Percentiles rank a stretch among this genome's conserved stretches.
Evolutionary conservation across 2,113 vertebrate genomes (phyloP).

Genomic region (Leucoraja erinaceus): DNA sequence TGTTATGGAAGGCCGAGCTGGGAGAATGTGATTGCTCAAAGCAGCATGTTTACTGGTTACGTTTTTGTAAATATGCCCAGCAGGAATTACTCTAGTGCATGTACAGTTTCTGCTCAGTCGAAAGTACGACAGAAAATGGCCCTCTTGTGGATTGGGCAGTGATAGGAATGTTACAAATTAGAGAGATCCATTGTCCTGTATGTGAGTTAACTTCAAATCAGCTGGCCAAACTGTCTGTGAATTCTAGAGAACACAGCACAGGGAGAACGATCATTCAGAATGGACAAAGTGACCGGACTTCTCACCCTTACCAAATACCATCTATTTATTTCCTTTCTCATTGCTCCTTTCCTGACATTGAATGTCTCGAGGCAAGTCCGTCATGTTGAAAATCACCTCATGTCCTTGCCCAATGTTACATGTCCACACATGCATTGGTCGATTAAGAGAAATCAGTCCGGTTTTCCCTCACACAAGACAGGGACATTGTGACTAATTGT

Average conservation of each 20-base stretch:
- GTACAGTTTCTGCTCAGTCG: not conserved
- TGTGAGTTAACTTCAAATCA: conserved; percentile 15
- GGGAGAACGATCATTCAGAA: not conserved
- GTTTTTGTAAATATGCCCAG: conserved; percentile 35
- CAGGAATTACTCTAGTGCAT: conserved; percentile 16
- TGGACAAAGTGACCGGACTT: not conserved
- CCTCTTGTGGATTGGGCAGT: conserved; percentile 14
- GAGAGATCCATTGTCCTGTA: conserved; percentile 18
- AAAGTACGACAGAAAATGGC: not conserved
- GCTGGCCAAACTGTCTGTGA: not conserved
- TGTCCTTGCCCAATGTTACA: not conserved
- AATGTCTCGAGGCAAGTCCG: not conserved
- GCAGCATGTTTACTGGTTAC: conserved; percentile 34
- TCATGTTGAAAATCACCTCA: not conserved
- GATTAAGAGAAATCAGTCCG: not conserved
- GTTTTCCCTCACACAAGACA: not conserved
- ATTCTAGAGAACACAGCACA: not conserved
- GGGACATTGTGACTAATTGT: not conserved
- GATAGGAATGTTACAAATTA: conserved; percentile 29
- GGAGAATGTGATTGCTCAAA: conserved; percentile 30
- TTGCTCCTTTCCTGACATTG: not conserved
- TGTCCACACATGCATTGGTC: not conserved
- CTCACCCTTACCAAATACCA: not conserved
- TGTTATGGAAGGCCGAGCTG: not conserved
- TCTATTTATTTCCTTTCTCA: not conserved